Evolutionary conservation across 2,797 vertebrate genomes (phyloP).

Genomic region (Hippocampus kuda): DNA sequence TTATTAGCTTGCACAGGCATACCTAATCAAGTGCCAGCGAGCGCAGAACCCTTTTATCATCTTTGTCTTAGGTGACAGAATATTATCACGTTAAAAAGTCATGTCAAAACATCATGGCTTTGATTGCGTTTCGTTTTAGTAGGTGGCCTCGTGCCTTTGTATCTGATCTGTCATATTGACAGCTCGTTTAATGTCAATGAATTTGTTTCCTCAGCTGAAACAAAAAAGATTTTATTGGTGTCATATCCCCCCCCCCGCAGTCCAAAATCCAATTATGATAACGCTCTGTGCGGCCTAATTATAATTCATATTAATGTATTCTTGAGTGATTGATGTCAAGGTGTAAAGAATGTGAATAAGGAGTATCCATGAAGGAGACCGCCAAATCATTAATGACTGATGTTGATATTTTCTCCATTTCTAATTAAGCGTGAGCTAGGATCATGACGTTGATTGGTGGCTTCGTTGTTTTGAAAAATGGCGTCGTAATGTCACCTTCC

Average conservation of each 20-base stretch:
- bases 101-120: too few relatives aligned
- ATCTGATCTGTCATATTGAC: background rate
- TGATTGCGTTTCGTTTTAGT: too few relatives aligned
- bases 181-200: background rate
- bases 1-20: too few relatives aligned
- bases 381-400: background rate
- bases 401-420: constrained; percentile 1
- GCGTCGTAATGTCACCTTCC: background rate
- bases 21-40: too few relatives aligned
- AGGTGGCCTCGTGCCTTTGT: background rate
- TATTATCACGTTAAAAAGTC: too few relatives aligned
- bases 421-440: background rate
- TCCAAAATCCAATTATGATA: constrained; percentile 2
- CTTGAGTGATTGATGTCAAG: background rate
- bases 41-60: background rate
- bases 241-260: background rate
- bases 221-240: background rate
- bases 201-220: background rate
- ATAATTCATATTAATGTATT: background rate
- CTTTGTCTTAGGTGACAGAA: background rate
- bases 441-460: background rate
- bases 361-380: background rate
- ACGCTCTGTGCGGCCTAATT: background rate
- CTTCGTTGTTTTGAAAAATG: background rate
- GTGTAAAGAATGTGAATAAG: background rate